Evolutionary conservation across 2,888 invertebrate species (phyloP).

Genomic region (Drosophila formosana): DNA sequence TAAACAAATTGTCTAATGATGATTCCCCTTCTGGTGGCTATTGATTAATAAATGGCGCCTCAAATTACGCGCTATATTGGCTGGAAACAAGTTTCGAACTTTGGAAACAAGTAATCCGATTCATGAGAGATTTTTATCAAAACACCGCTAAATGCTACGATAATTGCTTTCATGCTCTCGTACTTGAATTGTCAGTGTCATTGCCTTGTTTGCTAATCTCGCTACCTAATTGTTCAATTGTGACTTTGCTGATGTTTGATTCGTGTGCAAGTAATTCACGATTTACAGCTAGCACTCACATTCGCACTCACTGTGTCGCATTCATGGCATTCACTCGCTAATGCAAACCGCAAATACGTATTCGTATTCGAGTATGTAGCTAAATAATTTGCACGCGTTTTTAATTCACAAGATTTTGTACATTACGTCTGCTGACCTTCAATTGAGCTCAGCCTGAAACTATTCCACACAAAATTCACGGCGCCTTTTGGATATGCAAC

Average conservation of each 20-base stretch:
- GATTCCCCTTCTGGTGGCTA: slow-evolving; percentile 14
- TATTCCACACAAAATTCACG: not conserved
- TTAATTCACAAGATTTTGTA: not conserved
- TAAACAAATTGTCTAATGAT: slow-evolving; percentile 42
- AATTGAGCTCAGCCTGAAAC: slow-evolving; percentile 18
- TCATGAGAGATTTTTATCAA: slow-evolving; percentile 20
- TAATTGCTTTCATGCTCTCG: slow-evolving; percentile 22
- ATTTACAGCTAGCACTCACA: slow-evolving; percentile 24
- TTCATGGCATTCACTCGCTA: slow-evolving; percentile 1
- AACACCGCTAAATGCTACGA: slow-evolving; percentile 18
- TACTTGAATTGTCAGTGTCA: slow-evolving; percentile 40
- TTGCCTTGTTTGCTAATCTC: slow-evolving; percentile 32
- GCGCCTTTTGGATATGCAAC: slow-evolving; percentile 22
- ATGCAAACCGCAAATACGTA: slow-evolving; percentile 20
- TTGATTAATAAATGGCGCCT: slow-evolving; percentile 51
- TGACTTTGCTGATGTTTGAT: slow-evolving; percentile 1
- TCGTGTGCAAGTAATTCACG: slow-evolving; percentile 17
- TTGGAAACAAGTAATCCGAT: slow-evolving; percentile 12
- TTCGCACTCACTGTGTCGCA: slow-evolving; percentile 3
- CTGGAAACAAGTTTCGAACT: slow-evolving; percentile 35
- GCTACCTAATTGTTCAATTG: slow-evolving; percentile 13
- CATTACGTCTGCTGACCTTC: slow-evolving; percentile 6
- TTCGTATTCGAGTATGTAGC: slow-evolving; percentile 9
- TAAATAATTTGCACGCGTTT: slow-evolving; percentile 21
- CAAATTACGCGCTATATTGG: slow-evolving; percentile 25